phyloP scores from a whole-genome alignment of 30 jellyfish, hydroid and myxozoan species.

The Chrysaora quinquecirrha region DNA sequence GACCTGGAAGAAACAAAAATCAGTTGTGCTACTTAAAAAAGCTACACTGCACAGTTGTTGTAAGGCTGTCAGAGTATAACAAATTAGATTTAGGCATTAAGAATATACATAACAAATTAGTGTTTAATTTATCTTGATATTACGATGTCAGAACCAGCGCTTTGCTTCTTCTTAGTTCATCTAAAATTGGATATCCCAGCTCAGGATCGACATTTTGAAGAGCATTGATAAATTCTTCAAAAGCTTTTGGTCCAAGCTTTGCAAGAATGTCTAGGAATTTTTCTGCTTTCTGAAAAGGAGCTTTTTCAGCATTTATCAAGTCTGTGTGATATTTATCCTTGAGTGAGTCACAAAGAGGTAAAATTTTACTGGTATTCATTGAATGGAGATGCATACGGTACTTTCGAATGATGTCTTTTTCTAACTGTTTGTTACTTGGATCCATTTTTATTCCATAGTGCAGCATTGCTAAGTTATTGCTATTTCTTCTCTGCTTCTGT shows the following conservation, averaged over 20 bases:
- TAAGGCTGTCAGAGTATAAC: too few relatives aligned
- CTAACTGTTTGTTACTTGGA: slow-evolving; percentile 10
- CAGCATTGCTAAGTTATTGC: background rate
- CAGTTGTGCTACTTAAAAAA: too few relatives aligned
- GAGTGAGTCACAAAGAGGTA: slow-evolving; percentile 15
- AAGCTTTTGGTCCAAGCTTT: slow-evolving; percentile 60
- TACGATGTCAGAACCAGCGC: background rate
- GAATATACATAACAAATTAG: too few relatives aligned
- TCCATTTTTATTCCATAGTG: slow-evolving; percentile 15
- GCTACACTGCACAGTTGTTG: too few relatives aligned
- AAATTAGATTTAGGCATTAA: too few relatives aligned
- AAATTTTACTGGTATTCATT: slow-evolving; percentile 31
- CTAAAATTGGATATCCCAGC: slow-evolving; percentile 47
- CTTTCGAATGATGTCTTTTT: slow-evolving; percentile 34
- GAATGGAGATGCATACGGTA: slow-evolving; percentile 41
- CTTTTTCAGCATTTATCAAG: slow-evolving; percentile 24
- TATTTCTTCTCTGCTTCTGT: background rate
- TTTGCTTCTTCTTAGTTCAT: slow-evolving; percentile 17
- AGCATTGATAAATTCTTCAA: slow-evolving; percentile 63
- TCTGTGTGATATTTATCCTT: slow-evolving; percentile 24
- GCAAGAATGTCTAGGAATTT: slow-evolving; percentile 52
- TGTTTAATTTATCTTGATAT: too few relatives aligned
- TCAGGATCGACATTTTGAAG: slow-evolving; percentile 31
- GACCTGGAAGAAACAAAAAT: too few relatives aligned
- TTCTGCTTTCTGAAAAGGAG: slow-evolving; percentile 45